These are phyloP conservation scores for Helicoverpa armigera DNA, from an alignment of 1,140 invertebrate genomes.

Conservation along the genomic window DNA sequence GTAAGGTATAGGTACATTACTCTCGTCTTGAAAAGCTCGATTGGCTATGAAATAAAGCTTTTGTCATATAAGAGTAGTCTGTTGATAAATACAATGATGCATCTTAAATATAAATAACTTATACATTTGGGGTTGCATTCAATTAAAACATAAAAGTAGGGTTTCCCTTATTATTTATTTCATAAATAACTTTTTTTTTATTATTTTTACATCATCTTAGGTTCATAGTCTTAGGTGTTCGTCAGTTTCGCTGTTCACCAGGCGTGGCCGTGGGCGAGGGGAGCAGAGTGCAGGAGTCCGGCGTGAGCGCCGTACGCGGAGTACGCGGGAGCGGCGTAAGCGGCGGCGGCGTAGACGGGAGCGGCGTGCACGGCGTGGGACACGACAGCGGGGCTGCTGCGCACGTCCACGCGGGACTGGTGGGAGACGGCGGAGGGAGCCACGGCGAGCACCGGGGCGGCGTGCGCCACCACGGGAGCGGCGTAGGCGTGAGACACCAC, in stretches of 20 bases:
- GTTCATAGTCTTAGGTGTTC: conserved; percentile 68
- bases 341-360: conserved; percentile 58
- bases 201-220: conserved; percentile 57
- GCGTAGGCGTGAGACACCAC: conserved; percentile 62
- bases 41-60: too few species aligned
- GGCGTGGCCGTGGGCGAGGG: conserved; percentile 58
- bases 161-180: conserved; percentile 51
- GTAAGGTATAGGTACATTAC: too few species aligned
- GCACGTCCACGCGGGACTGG: conserved; percentile 74
- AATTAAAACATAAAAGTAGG: conserved; percentile 23
- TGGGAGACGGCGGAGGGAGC: conserved; percentile 76
- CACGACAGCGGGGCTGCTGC: conserved; percentile 71
- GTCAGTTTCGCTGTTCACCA: conserved; percentile 73
- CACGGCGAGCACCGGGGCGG: not conserved
- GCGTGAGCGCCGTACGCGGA: conserved; percentile 61
- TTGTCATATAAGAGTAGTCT: too few species aligned
- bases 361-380: conserved; percentile 56
- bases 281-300: conserved; percentile 59
- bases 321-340: conserved; percentile 58
- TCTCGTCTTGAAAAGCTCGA: too few species aligned
- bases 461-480: conserved; percentile 52
- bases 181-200: conserved; percentile 59
- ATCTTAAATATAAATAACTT: too few species aligned
- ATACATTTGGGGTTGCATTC: not conserved
- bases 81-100: too few species aligned